Base-by-base conservation (phyloP, 2,888 invertebrate species). In the Spialia ferax region DNA sequence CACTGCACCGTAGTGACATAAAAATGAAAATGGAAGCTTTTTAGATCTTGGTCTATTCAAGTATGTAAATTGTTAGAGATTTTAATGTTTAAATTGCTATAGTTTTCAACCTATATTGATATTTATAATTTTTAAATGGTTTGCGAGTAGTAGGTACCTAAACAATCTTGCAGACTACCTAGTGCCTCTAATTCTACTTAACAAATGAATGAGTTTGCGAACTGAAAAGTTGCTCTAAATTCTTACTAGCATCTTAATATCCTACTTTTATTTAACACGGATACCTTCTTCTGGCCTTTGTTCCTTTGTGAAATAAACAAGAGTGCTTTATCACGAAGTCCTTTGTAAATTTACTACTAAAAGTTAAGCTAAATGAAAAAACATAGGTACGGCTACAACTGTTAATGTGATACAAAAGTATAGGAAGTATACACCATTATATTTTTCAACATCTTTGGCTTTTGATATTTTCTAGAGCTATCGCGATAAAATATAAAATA, bases 1-100 rank as follows among this genome's bases (percentile, higher is more conserved):
- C 64, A 18, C 6, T 29, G 4, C 29, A 0, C 29, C 6, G 35
- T 35, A 38, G 13, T 18, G 56, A 23, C 23, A 35, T 57, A 23
- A 18, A 57, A 64, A 57, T 38, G 45, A 64, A 50, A 64, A 64
- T 50, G 56, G 48, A 50, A 64, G 50, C 64, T 18, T 48, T 64
- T 23, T 23, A 64, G 26, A 56, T 23, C 42, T 56, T 35, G 50
- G 50, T 22, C 57, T 64, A 29, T 57, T 57, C 20, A 50, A 23
- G 48, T 32, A 64, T 50, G 57, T 50, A 64, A 64, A 61, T 61
- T 50, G 23, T 50, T 56, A 35, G 45, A 20, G 45, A 10, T 20
- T 45, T 45, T 45, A 45, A 20, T 45, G 18, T 45, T 42, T 6
- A 18, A 18, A 45, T 2, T 45, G 45, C 11, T 35, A 35, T 3